Evolutionary conservation across 2,797 vertebrate species (phyloP), one percentile per base, ranked within the genome.

Genomic region (Myioborus melanocephalus): DNA sequence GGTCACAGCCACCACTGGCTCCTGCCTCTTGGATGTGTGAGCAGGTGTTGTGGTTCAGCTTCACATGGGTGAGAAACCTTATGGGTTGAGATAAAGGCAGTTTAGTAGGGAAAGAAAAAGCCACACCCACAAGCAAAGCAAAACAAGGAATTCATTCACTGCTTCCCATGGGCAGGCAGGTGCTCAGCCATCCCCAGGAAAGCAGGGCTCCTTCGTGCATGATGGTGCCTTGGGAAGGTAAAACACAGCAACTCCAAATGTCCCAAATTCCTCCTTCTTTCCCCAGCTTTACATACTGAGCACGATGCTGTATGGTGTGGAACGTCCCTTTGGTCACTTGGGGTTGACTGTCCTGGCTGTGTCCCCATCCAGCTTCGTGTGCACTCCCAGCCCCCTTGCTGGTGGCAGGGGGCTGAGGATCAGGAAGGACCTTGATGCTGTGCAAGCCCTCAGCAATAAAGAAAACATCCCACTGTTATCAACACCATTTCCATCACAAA

Each of bases 121-220:
- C 57, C 12, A 15, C 17, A 30, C 8, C 13, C 39, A 15, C 17
- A 70, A 53, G 12, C 32, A 65, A 71, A 60, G 41, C 3, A 18
- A 43, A 49, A 23, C 4, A 83, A 89, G 24, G 46, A 71, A 55
- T 49, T 71, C 0, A 82, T 77, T 71, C 32, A 22, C 10, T 41
- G 14, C 10, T 91, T 69, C 34, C 56, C 44, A 18, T 3, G 30
- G n/a, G 35, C 35, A 50, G n/a, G 43, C 14, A 49, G 27, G 41
- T 55, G 24, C 46, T 75, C 44, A 52, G 61, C 49, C 43, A 63
- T 20, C 21, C 34, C 18, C 63, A 39, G 69, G 49, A 35, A 12
- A 41, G 26, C 28, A 23, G 9, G 12, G 49, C 19, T 75, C 34
- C 22, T 15, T 28, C 0, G 0, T 3, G 3, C 4, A 2, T 8